Base-by-base conservation (phyloP, 2,797 vertebrate genomes). In the Ambastaia sidthimunki region DNA sequence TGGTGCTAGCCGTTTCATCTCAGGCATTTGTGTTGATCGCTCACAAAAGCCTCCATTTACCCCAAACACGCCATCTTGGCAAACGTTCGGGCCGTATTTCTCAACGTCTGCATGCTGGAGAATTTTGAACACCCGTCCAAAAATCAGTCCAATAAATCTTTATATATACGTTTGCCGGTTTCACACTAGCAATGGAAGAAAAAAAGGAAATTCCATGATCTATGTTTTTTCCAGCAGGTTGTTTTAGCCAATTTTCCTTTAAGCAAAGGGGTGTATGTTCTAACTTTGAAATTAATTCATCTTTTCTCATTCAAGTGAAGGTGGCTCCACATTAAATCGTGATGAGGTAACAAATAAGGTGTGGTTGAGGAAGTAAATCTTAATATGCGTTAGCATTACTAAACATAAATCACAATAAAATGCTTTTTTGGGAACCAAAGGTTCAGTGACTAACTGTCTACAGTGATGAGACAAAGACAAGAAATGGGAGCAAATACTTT, bases 31-130 rank as follows among this genome's bases (percentile, higher is more conserved):
- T 90, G 90, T 85, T 88, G 89, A 92, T 90, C 88, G 88, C 85
- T 90, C 89, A 91, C 90, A 92, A 92, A 93, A 91, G 90, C 88
- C 84, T 90, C 90, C 84, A 88, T 92, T 93, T 91, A 91, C 81
- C 66, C 71, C 79, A 88, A 87, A 86, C 86, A 86, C 80, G 69
- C 79, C 84, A 86, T 87, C 80, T 88, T 90, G 87, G 90, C 88
- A 87, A 75, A 23, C 7, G 21, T 76, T 18, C 4, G 7, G 6
- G 12, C 78, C 78, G 76, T 15, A 68, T 23, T 84, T 82, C 79
- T 86, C 81, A 71, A 23, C 48, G 84, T 84, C 88, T 87, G 85
- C 80, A 10, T 82, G 87, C 82, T n/a, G 54, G 78, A 80, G 82
- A 87, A 83, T 87, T 85, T 37, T 48, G 78, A 80, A 28, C 80